These are phyloP conservation scores for Dione vanillae DNA, from an alignment of 2,888 invertebrate species.

Conservation along the genomic window DNA sequence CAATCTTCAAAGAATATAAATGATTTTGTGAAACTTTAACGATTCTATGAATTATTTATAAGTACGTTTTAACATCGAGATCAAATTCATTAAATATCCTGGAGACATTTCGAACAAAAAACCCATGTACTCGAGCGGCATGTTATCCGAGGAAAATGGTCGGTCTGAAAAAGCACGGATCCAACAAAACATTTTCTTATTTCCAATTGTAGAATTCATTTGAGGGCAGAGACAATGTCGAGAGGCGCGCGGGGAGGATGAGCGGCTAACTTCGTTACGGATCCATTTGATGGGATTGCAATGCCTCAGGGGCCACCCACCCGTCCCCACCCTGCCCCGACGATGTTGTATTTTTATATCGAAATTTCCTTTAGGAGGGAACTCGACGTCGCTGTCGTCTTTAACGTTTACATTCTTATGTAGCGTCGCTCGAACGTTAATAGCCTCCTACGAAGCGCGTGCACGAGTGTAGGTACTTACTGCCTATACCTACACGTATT, in stretches of 20 bases:
- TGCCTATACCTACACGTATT: neutral
- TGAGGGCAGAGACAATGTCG: slow-evolving; percentile 85
- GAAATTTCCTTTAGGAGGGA: slow-evolving; percentile 82
- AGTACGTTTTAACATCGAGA: slow-evolving; percentile 30
- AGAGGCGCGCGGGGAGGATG: slow-evolving; percentile 83
- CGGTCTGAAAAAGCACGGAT: slow-evolving; percentile 82
- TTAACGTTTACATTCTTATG: slow-evolving; percentile 85
- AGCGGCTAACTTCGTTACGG: slow-evolving; percentile 89
- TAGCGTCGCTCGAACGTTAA: slow-evolving; percentile 82
- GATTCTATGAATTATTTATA: slow-evolving; percentile 18
- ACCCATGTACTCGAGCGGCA: slow-evolving; percentile 59
- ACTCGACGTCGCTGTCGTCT: slow-evolving; percentile 76
- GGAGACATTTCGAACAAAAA: slow-evolving; percentile 57
- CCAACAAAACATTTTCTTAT: slow-evolving; percentile 85
- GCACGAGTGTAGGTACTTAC: slow-evolving; percentile 53
- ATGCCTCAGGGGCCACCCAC: slow-evolving; percentile 81
- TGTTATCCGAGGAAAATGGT: slow-evolving; percentile 76
- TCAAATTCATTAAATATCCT: slow-evolving; percentile 61
- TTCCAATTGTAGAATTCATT: slow-evolving; percentile 85
- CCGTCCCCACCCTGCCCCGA: slow-evolving; percentile 58
- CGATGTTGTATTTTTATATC: slow-evolving; percentile 83
- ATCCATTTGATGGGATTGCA: slow-evolving; percentile 91
- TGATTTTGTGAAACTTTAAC: slow-evolving; percentile 20
- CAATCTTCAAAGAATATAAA: slow-evolving; percentile 15
- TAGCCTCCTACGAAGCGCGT: slow-evolving; percentile 75